Percentiles rank a stretch among this genome's conserved stretches.
Evolutionary conservation across 2,888 invertebrate species (phyloP).

Genomic region (Augochlorella aurata): DNA sequence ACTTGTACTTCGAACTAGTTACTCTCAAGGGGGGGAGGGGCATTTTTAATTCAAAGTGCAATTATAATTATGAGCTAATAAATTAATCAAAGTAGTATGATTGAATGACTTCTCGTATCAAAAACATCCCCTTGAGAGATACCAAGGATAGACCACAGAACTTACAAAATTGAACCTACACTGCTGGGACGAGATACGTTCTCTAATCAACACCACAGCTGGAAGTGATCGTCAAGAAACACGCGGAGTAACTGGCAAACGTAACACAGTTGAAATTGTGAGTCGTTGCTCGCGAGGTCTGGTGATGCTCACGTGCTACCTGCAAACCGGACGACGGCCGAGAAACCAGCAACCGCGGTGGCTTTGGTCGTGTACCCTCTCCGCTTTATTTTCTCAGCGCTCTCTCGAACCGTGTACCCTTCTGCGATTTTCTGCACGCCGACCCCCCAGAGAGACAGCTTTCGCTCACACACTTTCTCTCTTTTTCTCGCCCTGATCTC

Average conservation of each 20-base stretch:
- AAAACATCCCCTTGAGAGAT: constrained; percentile 11
- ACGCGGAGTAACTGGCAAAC: constrained; percentile 49
- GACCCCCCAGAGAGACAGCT: constrained; percentile 64
- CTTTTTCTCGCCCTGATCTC: constrained; percentile 53
- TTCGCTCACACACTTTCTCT: constrained; percentile 54
- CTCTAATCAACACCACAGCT: constrained; percentile 23
- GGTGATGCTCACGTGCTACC: constrained; percentile 68
- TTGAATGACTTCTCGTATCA: neutral
- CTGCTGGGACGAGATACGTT: constrained; percentile 25
- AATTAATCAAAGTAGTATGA: too few species aligned
- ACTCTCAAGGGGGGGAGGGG: neutral
- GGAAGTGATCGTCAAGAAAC: constrained; percentile 41
- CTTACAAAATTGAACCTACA: constrained; percentile 49
- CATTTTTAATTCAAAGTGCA: neutral
- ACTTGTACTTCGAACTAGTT: constrained; percentile 3
- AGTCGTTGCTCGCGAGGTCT: constrained; percentile 67
- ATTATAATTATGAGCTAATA: neutral
- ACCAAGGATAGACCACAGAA: constrained; percentile 23
- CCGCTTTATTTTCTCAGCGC: constrained; percentile 52
- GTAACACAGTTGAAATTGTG: constrained; percentile 54
- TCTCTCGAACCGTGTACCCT: constrained; percentile 50
- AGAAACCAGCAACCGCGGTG: constrained; percentile 52
- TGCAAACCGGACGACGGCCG: constrained; percentile 57
- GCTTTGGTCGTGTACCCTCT: constrained; percentile 52
- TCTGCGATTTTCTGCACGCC: constrained; percentile 65